A percentile compares a stretch with the other conserved stretches of the same genome.
These are phyloP conservation scores for Dynastes tityus DNA, from an alignment of 2,888 invertebrate species.

Conservation along the genomic window DNA sequence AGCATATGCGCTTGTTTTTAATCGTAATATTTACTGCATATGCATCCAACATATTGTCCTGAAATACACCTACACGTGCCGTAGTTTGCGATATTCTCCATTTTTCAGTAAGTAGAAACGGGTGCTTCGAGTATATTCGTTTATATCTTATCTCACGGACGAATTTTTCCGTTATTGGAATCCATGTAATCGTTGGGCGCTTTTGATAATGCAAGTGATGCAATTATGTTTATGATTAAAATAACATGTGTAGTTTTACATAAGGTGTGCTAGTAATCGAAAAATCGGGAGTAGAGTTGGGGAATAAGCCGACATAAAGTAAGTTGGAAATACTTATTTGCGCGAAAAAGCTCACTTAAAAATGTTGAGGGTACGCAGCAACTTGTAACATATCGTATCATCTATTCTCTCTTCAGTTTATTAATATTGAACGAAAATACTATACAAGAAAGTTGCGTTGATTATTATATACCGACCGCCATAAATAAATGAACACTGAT, in stretches of 20 bases:
- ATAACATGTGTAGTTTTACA: not conserved
- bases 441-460: too few species aligned
- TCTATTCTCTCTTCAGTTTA: too few species aligned
- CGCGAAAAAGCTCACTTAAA: too few species aligned
- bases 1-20: not conserved
- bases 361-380: too few species aligned
- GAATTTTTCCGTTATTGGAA: constrained; percentile 32
- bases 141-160: constrained; percentile 30
- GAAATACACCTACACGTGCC: constrained; percentile 38
- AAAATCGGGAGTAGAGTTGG: too few species aligned
- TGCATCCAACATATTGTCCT: constrained; percentile 14
- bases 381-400: too few species aligned
- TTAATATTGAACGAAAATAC: too few species aligned
- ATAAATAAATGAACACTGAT: too few species aligned
- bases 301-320: too few species aligned
- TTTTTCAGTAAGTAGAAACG: constrained; percentile 22
- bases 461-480: too few species aligned
- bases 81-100: constrained; percentile 8
- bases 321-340: too few species aligned
- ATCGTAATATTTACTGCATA: constrained; percentile 21
- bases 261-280: too few species aligned
- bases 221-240: constrained; percentile 10
- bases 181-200: constrained; percentile 7
- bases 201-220: constrained; percentile 15
- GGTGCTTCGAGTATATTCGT: constrained; percentile 13